Conservation (phyloP, 2,113 vertebrate genomes). For the Dolichotis patagonum region DNA sequence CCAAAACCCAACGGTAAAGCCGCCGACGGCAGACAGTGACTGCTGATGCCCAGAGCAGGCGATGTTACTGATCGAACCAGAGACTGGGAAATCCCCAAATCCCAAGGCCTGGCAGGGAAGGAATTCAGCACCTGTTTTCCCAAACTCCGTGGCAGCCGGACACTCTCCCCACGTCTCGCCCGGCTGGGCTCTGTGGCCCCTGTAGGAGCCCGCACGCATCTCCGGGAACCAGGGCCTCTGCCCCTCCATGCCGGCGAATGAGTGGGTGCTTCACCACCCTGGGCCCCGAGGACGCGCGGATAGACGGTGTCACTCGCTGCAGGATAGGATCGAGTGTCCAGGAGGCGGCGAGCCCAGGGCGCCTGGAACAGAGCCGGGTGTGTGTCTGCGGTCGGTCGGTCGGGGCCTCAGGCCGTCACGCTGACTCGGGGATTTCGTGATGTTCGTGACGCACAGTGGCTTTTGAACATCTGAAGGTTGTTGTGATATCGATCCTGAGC, state of each 20-base stretch:
- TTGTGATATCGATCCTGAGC: not conserved
- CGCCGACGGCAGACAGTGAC: not conserved
- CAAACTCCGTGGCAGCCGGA: no score
- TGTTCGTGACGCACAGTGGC: not conserved
- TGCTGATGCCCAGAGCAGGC: not conserved
- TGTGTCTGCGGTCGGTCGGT: not conserved
- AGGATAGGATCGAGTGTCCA: not conserved
- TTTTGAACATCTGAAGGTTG: not conserved
- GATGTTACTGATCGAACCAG: accelerated
- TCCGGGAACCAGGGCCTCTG: no score
- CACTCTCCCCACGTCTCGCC: not conserved
- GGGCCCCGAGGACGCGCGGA: not conserved
- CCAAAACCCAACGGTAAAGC: not conserved
- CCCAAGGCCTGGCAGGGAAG: no score
- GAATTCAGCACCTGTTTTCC: not conserved
- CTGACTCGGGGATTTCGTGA: not conserved
- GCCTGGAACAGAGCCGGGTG: not conserved
- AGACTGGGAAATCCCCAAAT: not conserved
- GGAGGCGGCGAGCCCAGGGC: accelerated
- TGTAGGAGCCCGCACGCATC: not conserved
- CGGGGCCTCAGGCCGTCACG: not conserved
- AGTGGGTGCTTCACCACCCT: not conserved
- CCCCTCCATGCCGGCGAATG: not conserved
- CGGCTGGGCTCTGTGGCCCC: no score
- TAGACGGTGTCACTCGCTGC: no score